Evolutionary conservation across 2,888 invertebrate species (phyloP).

Genomic region (Molorchus minor): DNA sequence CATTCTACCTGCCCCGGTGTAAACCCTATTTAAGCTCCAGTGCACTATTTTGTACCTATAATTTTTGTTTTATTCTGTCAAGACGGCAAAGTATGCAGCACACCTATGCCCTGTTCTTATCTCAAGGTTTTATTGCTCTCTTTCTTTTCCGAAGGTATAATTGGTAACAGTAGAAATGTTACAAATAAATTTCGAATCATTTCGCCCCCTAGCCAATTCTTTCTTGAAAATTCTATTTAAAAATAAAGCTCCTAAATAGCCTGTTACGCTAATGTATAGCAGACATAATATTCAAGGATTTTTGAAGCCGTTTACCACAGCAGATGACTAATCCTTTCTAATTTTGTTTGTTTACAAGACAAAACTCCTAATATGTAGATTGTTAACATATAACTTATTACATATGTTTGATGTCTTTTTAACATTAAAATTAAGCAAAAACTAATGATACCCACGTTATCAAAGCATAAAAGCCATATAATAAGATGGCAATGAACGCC

Average conservation of each 20-base stretch:
- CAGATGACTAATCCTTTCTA: constrained; percentile 28
- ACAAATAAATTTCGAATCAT: too few relatives aligned
- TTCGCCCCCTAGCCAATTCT: too few relatives aligned
- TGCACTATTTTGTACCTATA: too few relatives aligned
- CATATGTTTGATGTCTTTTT: constrained; percentile 9
- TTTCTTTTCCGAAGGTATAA: too few relatives aligned
- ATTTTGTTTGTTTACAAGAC: constrained; percentile 22
- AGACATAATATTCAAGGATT: constrained; percentile 17
- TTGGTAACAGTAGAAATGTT: too few relatives aligned
- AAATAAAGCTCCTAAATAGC: not conserved
- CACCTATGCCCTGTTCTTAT: too few relatives aligned
- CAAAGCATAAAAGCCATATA: not conserved
- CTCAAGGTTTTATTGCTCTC: too few relatives aligned
- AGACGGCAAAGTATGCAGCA: too few relatives aligned
- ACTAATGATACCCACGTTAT: constrained; percentile 18
- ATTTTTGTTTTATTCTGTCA: too few relatives aligned
- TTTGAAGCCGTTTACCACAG: constrained; percentile 17
- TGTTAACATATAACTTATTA: constrained; percentile 22
- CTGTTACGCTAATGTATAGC: constrained; percentile 12
- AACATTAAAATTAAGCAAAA: constrained; percentile 10
- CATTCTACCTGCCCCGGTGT: too few relatives aligned
- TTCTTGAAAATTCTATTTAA: not conserved
- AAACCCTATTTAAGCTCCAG: too few relatives aligned
- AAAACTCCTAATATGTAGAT: constrained; percentile 24
- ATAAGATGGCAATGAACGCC: not conserved